Evolutionary conservation across 2,113 vertebrate genomes (phyloP).

Genomic region (Rhineura floridana): DNA sequence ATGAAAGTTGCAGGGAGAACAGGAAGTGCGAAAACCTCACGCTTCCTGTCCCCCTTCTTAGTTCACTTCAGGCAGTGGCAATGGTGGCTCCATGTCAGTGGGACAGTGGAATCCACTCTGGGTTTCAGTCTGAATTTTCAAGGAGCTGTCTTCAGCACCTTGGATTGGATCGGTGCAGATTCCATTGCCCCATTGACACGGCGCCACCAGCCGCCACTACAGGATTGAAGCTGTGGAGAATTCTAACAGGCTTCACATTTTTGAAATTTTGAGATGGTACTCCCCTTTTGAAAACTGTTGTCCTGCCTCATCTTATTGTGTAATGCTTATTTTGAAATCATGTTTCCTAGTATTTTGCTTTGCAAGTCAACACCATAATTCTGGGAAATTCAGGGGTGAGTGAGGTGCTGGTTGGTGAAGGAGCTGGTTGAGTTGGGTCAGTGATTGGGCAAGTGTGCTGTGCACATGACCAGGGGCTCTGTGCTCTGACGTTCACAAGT

Average conservation of each 20-base stretch:
- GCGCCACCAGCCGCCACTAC: too few relatives aligned
- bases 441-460: neutral
- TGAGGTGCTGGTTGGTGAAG: neutral
- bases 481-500: too few relatives aligned
- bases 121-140: too few relatives aligned
- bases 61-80: neutral
- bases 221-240: neutral
- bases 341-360: slow-evolving; percentile 8
- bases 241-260: neutral
- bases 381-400: neutral
- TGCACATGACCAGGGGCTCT: neutral
- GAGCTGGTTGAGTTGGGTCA: neutral
- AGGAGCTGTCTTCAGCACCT: too few relatives aligned
- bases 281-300: neutral
- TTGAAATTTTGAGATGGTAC: neutral
- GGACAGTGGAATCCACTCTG: too few relatives aligned
- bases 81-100: too few relatives aligned
- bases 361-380: neutral
- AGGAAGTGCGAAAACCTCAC: accelerated
- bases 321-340: slow-evolving; percentile 20
- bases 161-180: too few relatives aligned
- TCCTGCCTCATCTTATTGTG: neutral
- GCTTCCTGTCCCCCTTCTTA: neutral
- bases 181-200: too few relatives aligned
- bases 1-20: neutral